phyloP scores from a whole-genome alignment of 2,113 vertebrate species.

The Aptenodytes forsteri region DNA sequence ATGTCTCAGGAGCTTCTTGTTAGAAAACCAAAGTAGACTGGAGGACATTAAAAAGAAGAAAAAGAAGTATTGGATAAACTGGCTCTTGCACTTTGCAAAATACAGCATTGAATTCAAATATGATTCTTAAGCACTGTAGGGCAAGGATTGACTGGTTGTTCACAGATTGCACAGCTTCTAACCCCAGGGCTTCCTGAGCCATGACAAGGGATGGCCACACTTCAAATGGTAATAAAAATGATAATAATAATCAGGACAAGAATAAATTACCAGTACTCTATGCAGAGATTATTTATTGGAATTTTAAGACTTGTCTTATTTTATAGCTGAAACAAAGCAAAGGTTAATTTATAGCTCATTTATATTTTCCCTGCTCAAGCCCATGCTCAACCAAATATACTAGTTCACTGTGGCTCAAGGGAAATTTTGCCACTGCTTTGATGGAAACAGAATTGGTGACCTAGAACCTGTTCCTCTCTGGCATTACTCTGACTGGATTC shows the following conservation, averaged over 20 bases:
- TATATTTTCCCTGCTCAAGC: background rate
- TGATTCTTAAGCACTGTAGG: background rate
- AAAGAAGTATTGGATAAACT: background rate
- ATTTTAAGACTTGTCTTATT: background rate
- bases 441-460: background rate
- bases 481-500: background rate
- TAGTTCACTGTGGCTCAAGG: background rate
- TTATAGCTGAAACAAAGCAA: conserved; percentile 12
- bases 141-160: background rate
- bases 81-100: background rate
- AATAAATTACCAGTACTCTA: background rate
- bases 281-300: background rate
- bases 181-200: background rate
- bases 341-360: conserved; percentile 19
- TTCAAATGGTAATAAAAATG: background rate
- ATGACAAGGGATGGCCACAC: background rate
- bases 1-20: background rate
- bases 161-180: background rate
- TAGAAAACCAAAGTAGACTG: background rate
- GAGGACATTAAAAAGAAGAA: background rate
- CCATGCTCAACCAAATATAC: background rate
- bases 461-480: background rate
- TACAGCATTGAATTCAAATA: background rate
- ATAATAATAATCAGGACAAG: background rate
- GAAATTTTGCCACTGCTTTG: background rate